phyloP scores from a whole-genome alignment of 23 tunicate species.

The Phallusia fumigata region DNA sequence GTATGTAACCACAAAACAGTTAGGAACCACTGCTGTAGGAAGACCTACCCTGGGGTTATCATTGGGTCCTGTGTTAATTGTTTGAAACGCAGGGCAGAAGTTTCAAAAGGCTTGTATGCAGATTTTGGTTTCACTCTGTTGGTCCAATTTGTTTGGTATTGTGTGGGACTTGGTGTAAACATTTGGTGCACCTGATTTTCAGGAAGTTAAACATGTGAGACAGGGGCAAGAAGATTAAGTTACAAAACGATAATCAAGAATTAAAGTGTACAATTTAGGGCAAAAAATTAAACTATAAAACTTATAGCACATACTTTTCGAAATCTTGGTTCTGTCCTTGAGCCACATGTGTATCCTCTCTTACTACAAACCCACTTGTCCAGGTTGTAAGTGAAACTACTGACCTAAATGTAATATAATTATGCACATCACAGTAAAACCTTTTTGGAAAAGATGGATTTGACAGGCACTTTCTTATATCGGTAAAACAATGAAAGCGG shows the following conservation, averaged over 20 bases:
- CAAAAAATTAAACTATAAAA: too few relatives aligned
- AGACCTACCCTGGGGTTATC: conserved; percentile 90
- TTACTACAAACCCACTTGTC: conserved; percentile 78
- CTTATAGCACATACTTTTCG: conserved; percentile 57
- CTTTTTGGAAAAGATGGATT: too few relatives aligned
- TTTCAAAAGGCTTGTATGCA: conserved; percentile 82
- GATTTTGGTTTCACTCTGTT: conserved; percentile 45
- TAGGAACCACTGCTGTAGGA: too few relatives aligned
- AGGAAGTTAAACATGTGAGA: too few relatives aligned
- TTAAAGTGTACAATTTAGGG: too few relatives aligned
- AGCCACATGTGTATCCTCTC: conserved; percentile 82
- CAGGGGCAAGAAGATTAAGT: too few relatives aligned
- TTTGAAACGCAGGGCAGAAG: conserved; percentile 61
- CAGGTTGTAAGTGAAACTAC: conserved; percentile 72
- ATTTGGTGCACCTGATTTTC: conserved; percentile 44
- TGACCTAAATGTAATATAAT: conserved; percentile 27
- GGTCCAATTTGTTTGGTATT: conserved; percentile 75
- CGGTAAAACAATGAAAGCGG: too few relatives aligned
- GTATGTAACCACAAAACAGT: too few relatives aligned
- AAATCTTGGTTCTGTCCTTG: conserved; percentile 83
- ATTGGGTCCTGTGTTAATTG: conserved; percentile 59
- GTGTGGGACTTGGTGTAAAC: conserved; percentile 67
- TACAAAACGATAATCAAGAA: too few relatives aligned
- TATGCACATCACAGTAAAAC: too few relatives aligned
- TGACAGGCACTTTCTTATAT: too few relatives aligned